phyloP scores from a whole-genome alignment of 2,113 vertebrate genomes.

The Gallinago jamesoni region DNA sequence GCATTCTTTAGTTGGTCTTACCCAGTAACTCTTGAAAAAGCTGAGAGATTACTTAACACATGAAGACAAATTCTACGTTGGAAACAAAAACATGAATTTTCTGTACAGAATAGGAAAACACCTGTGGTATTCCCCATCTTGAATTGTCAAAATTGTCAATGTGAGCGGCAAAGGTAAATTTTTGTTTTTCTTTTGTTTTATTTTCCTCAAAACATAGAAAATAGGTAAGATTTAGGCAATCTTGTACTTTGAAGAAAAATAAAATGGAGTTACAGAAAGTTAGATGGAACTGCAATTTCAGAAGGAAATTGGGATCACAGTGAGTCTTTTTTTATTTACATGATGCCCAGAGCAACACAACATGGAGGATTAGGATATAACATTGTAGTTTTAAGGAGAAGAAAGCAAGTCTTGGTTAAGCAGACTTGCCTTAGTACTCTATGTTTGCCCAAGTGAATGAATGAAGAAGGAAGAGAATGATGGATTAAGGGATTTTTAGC shows the following conservation, averaged over 20 bases:
- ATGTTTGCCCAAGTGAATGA: background rate
- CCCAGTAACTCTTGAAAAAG: background rate
- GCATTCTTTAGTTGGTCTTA: background rate
- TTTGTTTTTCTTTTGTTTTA: background rate
- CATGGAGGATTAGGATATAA: background rate
- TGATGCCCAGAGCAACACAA: background rate
- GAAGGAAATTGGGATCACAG: background rate
- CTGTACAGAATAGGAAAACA: background rate
- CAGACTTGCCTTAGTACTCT: background rate
- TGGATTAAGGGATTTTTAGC: background rate
- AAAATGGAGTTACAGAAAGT: background rate
- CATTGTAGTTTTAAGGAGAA: background rate
- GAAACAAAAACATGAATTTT: background rate
- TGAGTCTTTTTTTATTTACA: rapidly evolving
- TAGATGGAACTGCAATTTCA: background rate
- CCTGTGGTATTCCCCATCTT: background rate
- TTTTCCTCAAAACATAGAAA: background rate
- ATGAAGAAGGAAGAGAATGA: background rate
- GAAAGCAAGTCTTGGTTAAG: background rate
- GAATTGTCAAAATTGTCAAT: background rate
- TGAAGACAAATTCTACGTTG: background rate
- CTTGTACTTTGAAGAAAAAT: background rate
- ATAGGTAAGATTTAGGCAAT: background rate
- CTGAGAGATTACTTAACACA: background rate
- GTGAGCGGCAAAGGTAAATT: background rate